phyloP scores from a whole-genome alignment of 2,888 invertebrate genomes.

The Sphaerophoria taeniata region DNA sequence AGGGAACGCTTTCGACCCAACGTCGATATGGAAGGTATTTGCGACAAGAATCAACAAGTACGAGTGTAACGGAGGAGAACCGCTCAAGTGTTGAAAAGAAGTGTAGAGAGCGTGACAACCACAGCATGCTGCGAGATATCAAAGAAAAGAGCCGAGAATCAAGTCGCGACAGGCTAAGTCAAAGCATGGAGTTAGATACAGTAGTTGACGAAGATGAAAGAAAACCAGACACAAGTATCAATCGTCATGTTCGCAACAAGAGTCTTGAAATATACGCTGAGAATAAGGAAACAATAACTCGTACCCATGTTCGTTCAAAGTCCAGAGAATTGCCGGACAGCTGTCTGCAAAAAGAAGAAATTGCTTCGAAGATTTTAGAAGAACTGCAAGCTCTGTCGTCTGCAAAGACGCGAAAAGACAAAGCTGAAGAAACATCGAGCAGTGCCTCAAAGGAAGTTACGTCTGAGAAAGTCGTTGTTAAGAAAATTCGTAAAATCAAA shows the following conservation, averaged over 20 bases:
- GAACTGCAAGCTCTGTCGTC: slow-evolving; percentile 81
- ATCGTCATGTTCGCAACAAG: slow-evolving; percentile 80
- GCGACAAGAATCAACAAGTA: slow-evolving; percentile 90
- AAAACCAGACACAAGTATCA: slow-evolving; percentile 74
- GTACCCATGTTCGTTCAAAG: slow-evolving; percentile 55
- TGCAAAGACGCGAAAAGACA: slow-evolving; percentile 77
- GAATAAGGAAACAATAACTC: slow-evolving; percentile 23
- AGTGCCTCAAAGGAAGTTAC: slow-evolving; percentile 57
- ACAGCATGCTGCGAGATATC: slow-evolving; percentile 87
- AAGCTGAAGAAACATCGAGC: slow-evolving; percentile 61
- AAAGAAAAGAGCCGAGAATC: slow-evolving; percentile 85
- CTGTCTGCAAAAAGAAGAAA: slow-evolving; percentile 77
- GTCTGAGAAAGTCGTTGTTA: slow-evolving; percentile 65
- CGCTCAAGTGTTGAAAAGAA: slow-evolving; percentile 85
- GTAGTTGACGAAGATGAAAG: slow-evolving; percentile 29
- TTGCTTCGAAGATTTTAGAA: slow-evolving; percentile 81
- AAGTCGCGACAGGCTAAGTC: slow-evolving; percentile 79
- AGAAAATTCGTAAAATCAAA: slow-evolving; percentile 78
- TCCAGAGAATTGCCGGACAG: slow-evolving; percentile 63
- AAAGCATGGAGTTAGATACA: slow-evolving; percentile 78
- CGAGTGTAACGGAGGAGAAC: slow-evolving; percentile 87
- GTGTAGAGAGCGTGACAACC: slow-evolving; percentile 88
- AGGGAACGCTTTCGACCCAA: slow-evolving; percentile 82
- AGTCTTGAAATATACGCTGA: slow-evolving; percentile 80
- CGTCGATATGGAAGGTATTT: slow-evolving; percentile 89